These are phyloP conservation scores for Aproaerema taeniolella DNA, from an alignment of 2,888 invertebrate species.

Conservation along the genomic window DNA sequence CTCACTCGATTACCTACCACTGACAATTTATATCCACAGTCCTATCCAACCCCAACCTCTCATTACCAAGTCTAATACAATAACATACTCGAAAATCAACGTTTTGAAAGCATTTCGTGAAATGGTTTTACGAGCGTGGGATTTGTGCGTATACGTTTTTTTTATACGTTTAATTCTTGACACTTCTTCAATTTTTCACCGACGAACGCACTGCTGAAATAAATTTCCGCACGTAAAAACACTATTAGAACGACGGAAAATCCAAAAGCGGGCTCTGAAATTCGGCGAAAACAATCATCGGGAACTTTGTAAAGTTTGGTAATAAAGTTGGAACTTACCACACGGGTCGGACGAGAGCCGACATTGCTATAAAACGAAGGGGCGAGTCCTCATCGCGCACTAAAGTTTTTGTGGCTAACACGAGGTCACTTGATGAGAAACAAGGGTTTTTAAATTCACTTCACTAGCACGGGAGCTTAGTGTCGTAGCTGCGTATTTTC, in stretches of 20 bases:
- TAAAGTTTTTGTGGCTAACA: conserved; percentile 43
- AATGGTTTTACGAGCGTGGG: conserved; percentile 77
- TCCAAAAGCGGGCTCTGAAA: conserved; percentile 34
- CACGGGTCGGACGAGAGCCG: conserved; percentile 73
- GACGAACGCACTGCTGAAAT: conserved; percentile 65
- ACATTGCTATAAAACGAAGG: conserved; percentile 73
- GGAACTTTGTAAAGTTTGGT: conserved; percentile 21
- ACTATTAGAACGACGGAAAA: conserved; percentile 21
- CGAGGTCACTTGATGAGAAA: conserved; percentile 38
- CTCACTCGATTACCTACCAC: conserved; percentile 27
- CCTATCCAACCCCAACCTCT: not conserved
- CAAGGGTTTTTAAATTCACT: conserved; percentile 20
- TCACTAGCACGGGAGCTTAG: conserved; percentile 26
- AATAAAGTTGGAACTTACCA: conserved; percentile 59
- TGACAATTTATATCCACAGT: not conserved
- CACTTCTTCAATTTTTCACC: conserved; percentile 54
- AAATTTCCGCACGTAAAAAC: conserved; percentile 40
- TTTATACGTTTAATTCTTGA: conserved; percentile 36
- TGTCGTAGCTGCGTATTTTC: too few relatives aligned
- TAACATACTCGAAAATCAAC: conserved; percentile 12
- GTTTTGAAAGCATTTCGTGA: conserved; percentile 73
- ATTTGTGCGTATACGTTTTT: conserved; percentile 67
- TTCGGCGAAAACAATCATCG: conserved; percentile 39
- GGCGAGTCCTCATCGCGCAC: conserved; percentile 66
- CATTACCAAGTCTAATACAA: not conserved